Percentiles rank a stretch among this genome's conserved stretches.
phyloP scores from a whole-genome alignment of 2,113 vertebrate genomes.

The Daphoenositta chrysoptera region DNA sequence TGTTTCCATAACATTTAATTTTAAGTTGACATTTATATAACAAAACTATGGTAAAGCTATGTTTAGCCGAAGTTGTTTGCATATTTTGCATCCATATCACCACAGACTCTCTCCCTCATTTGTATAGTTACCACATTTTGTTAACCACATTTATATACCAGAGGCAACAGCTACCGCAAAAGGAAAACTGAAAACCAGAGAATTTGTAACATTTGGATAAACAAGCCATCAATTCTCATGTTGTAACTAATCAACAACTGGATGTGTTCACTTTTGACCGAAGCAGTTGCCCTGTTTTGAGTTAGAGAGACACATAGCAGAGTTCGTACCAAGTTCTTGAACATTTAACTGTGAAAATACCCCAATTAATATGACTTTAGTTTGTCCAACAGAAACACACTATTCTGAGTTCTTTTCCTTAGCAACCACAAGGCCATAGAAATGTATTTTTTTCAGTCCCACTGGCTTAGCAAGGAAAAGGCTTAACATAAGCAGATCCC shows the following conservation, averaged over 20 bases:
- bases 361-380: neutral
- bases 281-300: neutral
- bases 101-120: constrained; percentile 14
- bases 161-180: constrained; percentile 36
- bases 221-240: neutral
- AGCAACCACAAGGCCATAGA: neutral
- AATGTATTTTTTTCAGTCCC: neutral
- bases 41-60: constrained; percentile 59
- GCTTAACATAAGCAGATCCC: neutral
- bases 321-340: neutral
- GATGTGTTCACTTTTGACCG: neutral
- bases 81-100: constrained; percentile 38
- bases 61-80: constrained; percentile 56
- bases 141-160: constrained; percentile 1
- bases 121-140: constrained; percentile 27
- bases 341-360: neutral
- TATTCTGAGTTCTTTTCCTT: neutral
- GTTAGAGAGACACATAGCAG: neutral
- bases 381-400: neutral
- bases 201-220: constrained; percentile 33
- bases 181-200: constrained; percentile 51
- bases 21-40: constrained; percentile 61
- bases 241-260: constrained; percentile 15
- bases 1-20: constrained; percentile 64
- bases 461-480: neutral